Evolutionary conservation across 1,140 invertebrate genomes (phyloP), one percentile per base, ranked within the genome.

Genomic region (Euura lappo): DNA sequence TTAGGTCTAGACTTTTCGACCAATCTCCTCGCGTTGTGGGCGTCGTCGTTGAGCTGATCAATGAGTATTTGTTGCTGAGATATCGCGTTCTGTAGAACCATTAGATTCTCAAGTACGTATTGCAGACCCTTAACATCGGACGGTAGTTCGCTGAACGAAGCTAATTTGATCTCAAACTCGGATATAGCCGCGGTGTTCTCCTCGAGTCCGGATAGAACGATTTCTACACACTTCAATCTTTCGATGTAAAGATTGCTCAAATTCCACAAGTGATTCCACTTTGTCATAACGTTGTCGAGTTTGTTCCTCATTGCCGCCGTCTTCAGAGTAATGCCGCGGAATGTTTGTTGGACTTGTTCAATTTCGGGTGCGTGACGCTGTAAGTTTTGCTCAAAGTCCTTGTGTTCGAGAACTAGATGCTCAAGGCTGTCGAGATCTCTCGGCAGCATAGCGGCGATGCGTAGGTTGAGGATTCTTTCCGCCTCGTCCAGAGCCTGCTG

Each of bases 241-340:
- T 98, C 96, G 45, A 97, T 93, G 81, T 98, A 98, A 42, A 97
- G 87, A 81, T 94, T 93, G 64, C 95, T 96, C 71, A 94, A 88
- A 71, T 93, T 93, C 92, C 95, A 96, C 73, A 98, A 89, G 75
- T 94, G 92, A 82, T 98, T 97, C 97, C 97, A 99, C 78, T 97
- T 95, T 78, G 94, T 93, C 80, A 95, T 92, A 1, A 98, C 90
- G 74, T 93, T 93, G 81, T 98, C 96, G 71, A 97, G 90, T 79
- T 93, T 95, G 83, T 95, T 94, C 85, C 98, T 96, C 84, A 98
- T 93, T 47, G 94, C 93, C 0, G 96, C 95, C 1, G 96, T 97
- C 87, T 98, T 98, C 47, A 94, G 84, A 0, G 94, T 93, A 68
- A 97, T 93, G 51, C 91, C 91, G 76, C 93, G 92, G 89, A 96